Conservation (phyloP, 2,888 invertebrate species). For the Anorthoa munda region DNA sequence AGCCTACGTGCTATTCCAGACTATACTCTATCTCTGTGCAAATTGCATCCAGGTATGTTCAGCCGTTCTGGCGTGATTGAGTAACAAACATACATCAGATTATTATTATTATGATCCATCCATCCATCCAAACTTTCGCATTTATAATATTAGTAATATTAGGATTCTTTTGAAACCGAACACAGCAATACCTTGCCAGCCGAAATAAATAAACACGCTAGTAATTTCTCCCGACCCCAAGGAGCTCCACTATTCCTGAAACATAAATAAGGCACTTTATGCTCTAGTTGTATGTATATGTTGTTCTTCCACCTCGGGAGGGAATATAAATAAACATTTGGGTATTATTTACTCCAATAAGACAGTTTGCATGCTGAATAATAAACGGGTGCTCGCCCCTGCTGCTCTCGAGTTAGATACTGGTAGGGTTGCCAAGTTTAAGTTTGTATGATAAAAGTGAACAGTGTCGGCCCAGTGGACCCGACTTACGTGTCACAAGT, state of each 20-base stretch:
- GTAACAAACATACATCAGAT: no score
- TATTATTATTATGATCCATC: no score
- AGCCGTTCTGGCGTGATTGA: no score
- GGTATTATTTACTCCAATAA: slow-evolving; percentile 66
- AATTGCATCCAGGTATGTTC: no score
- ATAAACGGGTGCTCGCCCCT: slow-evolving; percentile 53
- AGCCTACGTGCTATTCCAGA: no score
- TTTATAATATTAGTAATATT: no score
- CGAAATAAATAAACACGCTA: background rate
- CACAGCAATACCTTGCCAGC: background rate
- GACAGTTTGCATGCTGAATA: slow-evolving; percentile 65
- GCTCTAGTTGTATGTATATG: slow-evolving; percentile 7
- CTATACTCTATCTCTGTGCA: no score
- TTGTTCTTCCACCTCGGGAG: slow-evolving; percentile 23
- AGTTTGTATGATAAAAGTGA: no score
- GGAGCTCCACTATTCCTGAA: background rate
- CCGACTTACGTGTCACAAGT: no score
- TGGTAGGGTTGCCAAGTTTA: slow-evolving; percentile 40
- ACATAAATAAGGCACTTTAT: slow-evolving; percentile 29
- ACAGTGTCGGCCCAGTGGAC: no score
- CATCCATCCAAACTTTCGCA: no score
- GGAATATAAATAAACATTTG: slow-evolving; percentile 55
- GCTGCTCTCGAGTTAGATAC: slow-evolving; percentile 52
- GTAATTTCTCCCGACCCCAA: background rate
- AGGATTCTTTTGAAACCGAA: background rate